Conservation (phyloP, 2,113 vertebrate genomes). For the Pluvialis apricaria region DNA sequence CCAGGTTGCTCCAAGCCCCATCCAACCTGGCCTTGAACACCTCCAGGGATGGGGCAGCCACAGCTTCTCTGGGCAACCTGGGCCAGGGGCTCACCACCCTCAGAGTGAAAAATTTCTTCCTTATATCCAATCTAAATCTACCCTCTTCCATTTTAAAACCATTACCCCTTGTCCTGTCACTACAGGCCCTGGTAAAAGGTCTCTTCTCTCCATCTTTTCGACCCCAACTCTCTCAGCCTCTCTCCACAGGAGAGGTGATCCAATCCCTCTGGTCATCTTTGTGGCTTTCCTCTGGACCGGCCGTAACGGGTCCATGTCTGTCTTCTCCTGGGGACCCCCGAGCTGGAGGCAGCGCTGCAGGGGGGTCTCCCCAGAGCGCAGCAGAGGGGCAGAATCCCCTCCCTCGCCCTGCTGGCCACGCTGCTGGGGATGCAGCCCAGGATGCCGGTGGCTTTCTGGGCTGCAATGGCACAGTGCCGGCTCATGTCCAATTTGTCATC, state of each 20-base stretch:
- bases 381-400: not conserved
- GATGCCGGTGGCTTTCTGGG: not conserved
- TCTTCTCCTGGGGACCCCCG: not conserved
- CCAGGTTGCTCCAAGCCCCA: fast-evolving
- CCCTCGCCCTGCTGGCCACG: not conserved
- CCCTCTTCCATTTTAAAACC: not conserved
- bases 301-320: not conserved
- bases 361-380: not conserved
- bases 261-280: not conserved
- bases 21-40: not conserved
- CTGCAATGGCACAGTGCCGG: not conserved
- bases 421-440: not conserved
- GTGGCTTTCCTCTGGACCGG: not conserved
- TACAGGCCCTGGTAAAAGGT: not conserved
- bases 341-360: not conserved
- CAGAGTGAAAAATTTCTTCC: fast-evolving
- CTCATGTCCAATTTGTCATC: not conserved
- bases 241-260: no score
- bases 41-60: not conserved
- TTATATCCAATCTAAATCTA: not conserved
- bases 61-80: not conserved
- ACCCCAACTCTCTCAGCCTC: not conserved
- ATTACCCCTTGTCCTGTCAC: not conserved
- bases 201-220: not conserved
- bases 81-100: not conserved